These are phyloP conservation scores for Ennomos quercinarius DNA, from an alignment of 2,888 invertebrate species.

Conservation along the genomic window DNA sequence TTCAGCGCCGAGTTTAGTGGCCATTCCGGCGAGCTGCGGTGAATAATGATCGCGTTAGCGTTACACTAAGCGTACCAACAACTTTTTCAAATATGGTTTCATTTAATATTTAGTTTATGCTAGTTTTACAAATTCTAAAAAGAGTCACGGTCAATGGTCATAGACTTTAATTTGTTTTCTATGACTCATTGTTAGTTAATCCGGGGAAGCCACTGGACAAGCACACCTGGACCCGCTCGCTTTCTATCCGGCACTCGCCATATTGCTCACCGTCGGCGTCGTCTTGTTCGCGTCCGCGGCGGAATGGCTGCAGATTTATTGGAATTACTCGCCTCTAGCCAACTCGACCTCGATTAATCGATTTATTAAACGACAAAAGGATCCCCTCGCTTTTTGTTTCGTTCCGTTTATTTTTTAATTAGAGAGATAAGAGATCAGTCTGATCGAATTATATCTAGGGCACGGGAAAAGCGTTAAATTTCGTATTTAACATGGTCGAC, in stretches of 20 bases:
- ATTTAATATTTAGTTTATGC: no score
- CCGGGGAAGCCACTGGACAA: no score
- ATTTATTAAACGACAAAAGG: not conserved
- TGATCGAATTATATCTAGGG: not conserved
- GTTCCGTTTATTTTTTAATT: not conserved
- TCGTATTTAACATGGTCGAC: not conserved
- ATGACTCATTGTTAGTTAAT: no score
- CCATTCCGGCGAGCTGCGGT: slow-evolving; percentile 17
- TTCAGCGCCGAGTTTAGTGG: slow-evolving; percentile 28
- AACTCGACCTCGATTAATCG: not conserved
- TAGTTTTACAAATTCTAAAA: no score
- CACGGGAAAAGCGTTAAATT: not conserved
- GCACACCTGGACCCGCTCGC: slow-evolving; percentile 19
- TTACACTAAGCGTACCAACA: no score
- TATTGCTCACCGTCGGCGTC: slow-evolving; percentile 29
- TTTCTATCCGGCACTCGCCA: slow-evolving; percentile 17
- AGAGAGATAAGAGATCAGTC: no score
- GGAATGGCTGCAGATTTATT: not conserved
- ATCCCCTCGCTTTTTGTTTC: not conserved
- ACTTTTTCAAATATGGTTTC: no score
- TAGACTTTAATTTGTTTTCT: no score
- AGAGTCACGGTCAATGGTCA: no score
- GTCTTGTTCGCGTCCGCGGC: not conserved
- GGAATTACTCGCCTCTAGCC: not conserved
- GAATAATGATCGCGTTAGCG: slow-evolving; percentile 8